Base-by-base conservation (phyloP, 2,888 invertebrate genomes). In the Eupithecia abbreviata region DNA sequence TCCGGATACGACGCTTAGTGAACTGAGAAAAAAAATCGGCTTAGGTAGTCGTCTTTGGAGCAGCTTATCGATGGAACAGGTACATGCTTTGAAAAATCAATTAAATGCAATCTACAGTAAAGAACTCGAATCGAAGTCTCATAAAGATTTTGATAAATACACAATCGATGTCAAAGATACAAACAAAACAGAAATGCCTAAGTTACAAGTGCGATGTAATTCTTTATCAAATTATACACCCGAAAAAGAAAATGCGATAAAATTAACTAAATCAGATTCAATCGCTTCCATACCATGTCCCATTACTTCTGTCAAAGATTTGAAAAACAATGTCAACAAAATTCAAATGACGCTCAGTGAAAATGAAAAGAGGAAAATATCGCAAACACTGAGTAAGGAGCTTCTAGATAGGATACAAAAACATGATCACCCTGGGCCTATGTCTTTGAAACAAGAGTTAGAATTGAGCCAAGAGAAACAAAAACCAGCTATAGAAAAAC, bases 11-110 rank as follows among this genome's bases (percentile, higher is more conserved):
- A 90, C 94, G 12, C 83, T 96, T 42, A 92, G 90, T 83, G 95
- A 93, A 81, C 88, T 90, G 77, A 91, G 90, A 70, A 94, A 90
- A 88, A 93, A 91, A 82, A 94, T 87, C 71, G 97, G 97, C 10
- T 95, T 98, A 13, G 97, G 97, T 9, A 97, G 96, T 85, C 96
- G 97, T 77, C 95, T 98, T 73, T 98, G 98, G 96, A 98, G 98
- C 86, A 98, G 98, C 84, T 92, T 98, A 67, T 98, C 98, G 0
- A 96, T 97, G 91, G 98, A 98, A 81, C 98, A 98, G 92, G 97
- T 98, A 0, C 96, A 96, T 84, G 97, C 97, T 45, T 93, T 98
- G 66, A 98, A 98, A 89, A 96, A 96, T 83, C 98, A 98, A 88
- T 90, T 98, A 0, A 97, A 97, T 83, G 97, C 98, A 81, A 98